A percentile compares a stretch with the other conserved stretches of the same genome.
phyloP scores from a whole-genome alignment of 2,888 invertebrate species.

The Parasteatoda lunata region DNA sequence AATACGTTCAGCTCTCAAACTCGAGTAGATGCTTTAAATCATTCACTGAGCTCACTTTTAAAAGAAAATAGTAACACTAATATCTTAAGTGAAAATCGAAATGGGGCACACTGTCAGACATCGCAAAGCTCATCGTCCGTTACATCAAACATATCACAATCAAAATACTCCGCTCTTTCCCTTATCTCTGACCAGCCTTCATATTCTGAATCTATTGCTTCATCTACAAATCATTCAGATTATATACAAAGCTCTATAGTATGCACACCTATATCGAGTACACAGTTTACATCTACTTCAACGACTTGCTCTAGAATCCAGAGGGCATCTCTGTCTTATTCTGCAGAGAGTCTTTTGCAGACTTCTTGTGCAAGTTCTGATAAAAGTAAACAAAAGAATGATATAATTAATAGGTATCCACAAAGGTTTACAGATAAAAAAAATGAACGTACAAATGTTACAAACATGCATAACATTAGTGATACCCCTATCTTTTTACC shows the following conservation, averaged over 20 bases:
- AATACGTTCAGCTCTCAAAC: slow-evolving; percentile 30
- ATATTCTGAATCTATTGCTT: slow-evolving; percentile 46
- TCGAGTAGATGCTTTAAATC: slow-evolving; percentile 50
- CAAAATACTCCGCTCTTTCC: slow-evolving; percentile 63
- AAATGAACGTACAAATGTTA: slow-evolving; percentile 26
- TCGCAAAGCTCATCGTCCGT: slow-evolving; percentile 19
- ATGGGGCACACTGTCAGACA: slow-evolving; percentile 29
- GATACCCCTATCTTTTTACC: slow-evolving; percentile 62
- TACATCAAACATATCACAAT: slow-evolving; percentile 50
- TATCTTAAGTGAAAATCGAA: slow-evolving; percentile 34
- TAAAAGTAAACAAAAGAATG: slow-evolving; percentile 49
- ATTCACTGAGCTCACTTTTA: slow-evolving; percentile 59
- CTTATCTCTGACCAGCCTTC: slow-evolving; percentile 62
- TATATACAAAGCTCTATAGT: slow-evolving; percentile 46
- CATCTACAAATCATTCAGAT: slow-evolving; percentile 44
- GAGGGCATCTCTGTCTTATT: slow-evolving; percentile 64
- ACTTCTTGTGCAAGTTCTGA: slow-evolving; percentile 55
- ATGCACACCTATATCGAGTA: slow-evolving; percentile 47
- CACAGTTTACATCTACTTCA: slow-evolving; percentile 35
- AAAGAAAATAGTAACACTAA: slow-evolving; percentile 55
- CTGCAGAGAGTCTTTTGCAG: slow-evolving; percentile 68
- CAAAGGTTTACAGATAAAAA: slow-evolving; percentile 44
- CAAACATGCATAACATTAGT: slow-evolving; percentile 37
- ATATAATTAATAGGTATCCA: slow-evolving; percentile 28
- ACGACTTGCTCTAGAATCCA: slow-evolving; percentile 45